Base-by-base conservation (phyloP, 1,140 invertebrate species). In the Drosophila murphyi region DNA sequence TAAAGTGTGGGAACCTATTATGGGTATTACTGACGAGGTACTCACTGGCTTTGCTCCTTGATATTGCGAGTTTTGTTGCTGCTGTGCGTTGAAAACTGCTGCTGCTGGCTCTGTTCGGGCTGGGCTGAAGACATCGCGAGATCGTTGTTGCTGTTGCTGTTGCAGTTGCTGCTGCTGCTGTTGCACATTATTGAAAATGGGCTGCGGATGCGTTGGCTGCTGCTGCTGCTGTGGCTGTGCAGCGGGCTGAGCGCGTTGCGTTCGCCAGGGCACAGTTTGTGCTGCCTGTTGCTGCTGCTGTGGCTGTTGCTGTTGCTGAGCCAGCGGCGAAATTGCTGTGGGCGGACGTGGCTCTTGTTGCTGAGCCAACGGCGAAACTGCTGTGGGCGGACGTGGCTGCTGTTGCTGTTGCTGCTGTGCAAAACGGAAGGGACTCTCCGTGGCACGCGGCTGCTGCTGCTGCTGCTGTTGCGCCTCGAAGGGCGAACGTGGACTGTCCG, bases 111-210 rank as follows among this genome's bases (percentile, higher is more conserved):
- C 74, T 39, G 43, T 55, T 72, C 51, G 65, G 43, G 37, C 74
- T 29, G 74, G 70, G 51, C 76, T 79, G 20, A 72, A 76, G 8
- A 71, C 52, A 52, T 79, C 76, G 54, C 76, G 76, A 76, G 76
- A 76, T 79, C 76, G 70, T 83, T 69, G 69, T 37, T 80, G 80
- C 55, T 87, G 82, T 59, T 70, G 81, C 20, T 74, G 76, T 29
- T 63, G 81, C 20, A 71, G 76, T 29, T 63, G 85, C 37, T 55
- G 59, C 72, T 43, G 79, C 43, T 86, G 82, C 43, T 80, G 80
- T 64, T 82, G 85, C 54, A 91, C 85, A 81, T 91, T 91, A 52
- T 91, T 91, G 71, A 73, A 91, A 59, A 91, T 91, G 31, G 86
- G 76, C 65, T 91, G 86, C 39, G 82, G 82, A 69, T 90, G 83